Evolutionary conservation across 1,140 invertebrate species (phyloP), one percentile per base, ranked within the genome.

Genomic region (Drosophila varians): DNA sequence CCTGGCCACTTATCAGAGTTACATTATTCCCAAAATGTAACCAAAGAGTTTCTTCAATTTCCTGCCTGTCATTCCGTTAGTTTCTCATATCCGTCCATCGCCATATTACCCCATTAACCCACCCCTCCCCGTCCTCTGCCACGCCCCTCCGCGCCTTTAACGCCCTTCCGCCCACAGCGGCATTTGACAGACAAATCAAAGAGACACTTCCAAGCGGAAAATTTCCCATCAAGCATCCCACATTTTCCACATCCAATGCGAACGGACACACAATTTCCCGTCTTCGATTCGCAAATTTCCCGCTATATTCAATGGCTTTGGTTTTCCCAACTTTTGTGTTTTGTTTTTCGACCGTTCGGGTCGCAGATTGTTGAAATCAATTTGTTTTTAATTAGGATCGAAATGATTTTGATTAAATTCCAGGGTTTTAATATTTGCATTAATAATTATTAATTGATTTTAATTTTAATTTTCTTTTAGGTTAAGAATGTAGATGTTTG

Each of bases 101-200:
- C 46, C 14, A 48, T 46, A 46, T 28, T 25, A 18, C 26, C 43
- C 3, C 18, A 11, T 14, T 21, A 40, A 16, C 9, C 18, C 16
- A 12, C 3, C 18, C 26, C 16, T 26, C 21, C 16, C 7, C 9
- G 4, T 11, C 45, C 16, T 36, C 14, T 38, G 6, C 21, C 16
- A 14, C 4, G 11, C 26, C 52, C 18, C 8, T 16, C 26, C 4
- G 8, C n/a, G 21, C 28, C 11, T 14, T 11, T 5, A 16, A 7
- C 2, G 31, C 21, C 48, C 16, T 34, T 19, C 43, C 14, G 42
- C 9, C 16, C 14, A 14, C 2, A 11, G 4, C 34, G 26, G 14
- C 42, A 60, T 72, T 61, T 71, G 69, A 72, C 42, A 61, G 68
- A 38, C 26, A 72, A 72, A 61, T 61, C 69, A 72, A 72, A 72